A percentile compares a stretch with the other conserved stretches of the same genome.
phyloP scores from a whole-genome alignment of 2,888 invertebrate species.

The Dynastes tityus region DNA sequence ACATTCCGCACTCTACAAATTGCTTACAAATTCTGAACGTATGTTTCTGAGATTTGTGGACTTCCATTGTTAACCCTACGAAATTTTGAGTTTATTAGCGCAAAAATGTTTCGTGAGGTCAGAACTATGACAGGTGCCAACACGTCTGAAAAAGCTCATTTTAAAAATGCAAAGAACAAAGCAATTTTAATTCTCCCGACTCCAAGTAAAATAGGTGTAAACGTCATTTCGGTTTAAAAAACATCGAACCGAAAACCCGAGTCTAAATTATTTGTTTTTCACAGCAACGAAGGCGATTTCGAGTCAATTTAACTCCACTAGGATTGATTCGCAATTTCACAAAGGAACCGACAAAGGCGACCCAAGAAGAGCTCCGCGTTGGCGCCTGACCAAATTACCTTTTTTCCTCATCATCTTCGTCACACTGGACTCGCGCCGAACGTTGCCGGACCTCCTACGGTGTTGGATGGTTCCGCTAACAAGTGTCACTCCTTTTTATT shows the following conservation, averaged over 20 bases:
- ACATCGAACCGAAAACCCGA: conserved; percentile 6
- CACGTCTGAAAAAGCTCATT: no score
- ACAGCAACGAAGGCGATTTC: conserved; percentile 15
- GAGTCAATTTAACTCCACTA: conserved; percentile 21
- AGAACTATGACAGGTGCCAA: no score
- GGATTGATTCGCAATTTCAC: conserved; percentile 45
- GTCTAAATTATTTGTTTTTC: conserved; percentile 40
- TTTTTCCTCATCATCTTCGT: conserved; percentile 48
- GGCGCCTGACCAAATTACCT: conserved; percentile 60
- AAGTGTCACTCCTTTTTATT: conserved; percentile 58
- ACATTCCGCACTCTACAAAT: no score
- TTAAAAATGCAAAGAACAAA: no score
- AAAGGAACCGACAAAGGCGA: conserved; percentile 32
- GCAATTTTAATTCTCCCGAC: no score
- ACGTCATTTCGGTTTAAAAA: conserved; percentile 1
- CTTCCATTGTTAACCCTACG: no score
- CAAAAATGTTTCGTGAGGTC: no score
- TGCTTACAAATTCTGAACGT: no score
- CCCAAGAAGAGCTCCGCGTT: conserved; percentile 57
- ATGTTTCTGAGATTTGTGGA: no score
- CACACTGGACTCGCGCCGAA: conserved; percentile 5
- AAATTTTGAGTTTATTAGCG: no score
- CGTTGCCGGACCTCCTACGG: conserved; percentile 56
- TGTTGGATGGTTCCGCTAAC: conserved; percentile 57
- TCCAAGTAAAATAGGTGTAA: neutral